Base-by-base conservation (phyloP, 2,888 invertebrate species). In the Patella pellucida region DNA sequence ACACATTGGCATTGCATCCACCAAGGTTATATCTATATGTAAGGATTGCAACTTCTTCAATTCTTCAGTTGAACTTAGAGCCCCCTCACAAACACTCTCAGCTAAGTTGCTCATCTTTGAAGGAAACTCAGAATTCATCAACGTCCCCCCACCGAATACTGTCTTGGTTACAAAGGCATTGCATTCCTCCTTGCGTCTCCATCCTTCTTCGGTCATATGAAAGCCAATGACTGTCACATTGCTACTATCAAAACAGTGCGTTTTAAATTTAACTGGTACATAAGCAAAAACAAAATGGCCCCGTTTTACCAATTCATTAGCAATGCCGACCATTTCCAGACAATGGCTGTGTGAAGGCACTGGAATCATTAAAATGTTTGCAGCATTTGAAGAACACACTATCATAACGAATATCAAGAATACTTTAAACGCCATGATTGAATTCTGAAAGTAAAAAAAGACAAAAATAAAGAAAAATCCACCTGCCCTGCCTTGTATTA, bases 271-370 rank as follows among this genome's bases (percentile, higher is more conserved):
- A 62, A 27, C 51, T 3, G 74, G 56, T 16, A 74, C 12, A 50
- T 73, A 76, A 1, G 71, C n/a, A n/a, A 68, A 70, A 31, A 76
- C 71, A 5, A 16, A 15, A 52, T 76, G 76, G 12, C 73, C 73
- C 69, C 73, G 23, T n/a, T 73, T 67, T n/a, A 70, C 7, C 5
- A 76, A 68, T 52, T 73, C 76, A 12, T 70, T 50, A 27, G 62
- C 76, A 54, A 76, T 67, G 15, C 52, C 56, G 12, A 51, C 52
- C 41, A 54, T 67, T 41, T 73, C 73, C 19, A 52, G 54, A 19
- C 51, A 69, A 12, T 52, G 27, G 70, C 76, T 76, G 56, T 68
- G 12, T 15, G 54, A 31, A 2, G 72, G 69, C 9, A 50, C 16
- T 12, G 76, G 72, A 16, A 76, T 52, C 3, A 72, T 41, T 15